Percentiles rank a stretch among this genome's conserved stretches.
phyloP scores from a whole-genome alignment of 2,113 vertebrate species.

The Camelus dromedarius region DNA sequence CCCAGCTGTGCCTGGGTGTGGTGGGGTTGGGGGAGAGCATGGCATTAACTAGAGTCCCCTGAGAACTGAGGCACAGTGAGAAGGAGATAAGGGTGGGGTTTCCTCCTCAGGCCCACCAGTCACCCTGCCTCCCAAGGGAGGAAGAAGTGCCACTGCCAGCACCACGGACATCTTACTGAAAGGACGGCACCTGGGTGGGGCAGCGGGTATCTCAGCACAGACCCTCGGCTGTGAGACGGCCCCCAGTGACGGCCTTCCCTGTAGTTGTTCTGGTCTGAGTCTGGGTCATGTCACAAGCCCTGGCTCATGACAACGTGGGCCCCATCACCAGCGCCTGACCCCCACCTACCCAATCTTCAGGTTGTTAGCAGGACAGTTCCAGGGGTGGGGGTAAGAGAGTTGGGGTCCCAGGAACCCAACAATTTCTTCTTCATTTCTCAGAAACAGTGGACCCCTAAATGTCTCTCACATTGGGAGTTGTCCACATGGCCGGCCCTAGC shows the following conservation, averaged over 20 bases:
- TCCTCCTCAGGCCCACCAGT: neutral
- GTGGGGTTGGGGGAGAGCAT: neutral
- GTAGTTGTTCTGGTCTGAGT: neutral
- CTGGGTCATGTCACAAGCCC: neutral
- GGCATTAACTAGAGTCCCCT: slow-evolving; percentile 33
- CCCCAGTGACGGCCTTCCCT: neutral
- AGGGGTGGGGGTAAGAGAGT: neutral
- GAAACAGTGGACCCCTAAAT: neutral
- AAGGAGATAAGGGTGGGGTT: neutral
- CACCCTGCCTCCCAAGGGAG: neutral
- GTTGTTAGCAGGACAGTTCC: slow-evolving; percentile 15
- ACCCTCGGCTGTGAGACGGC: neutral
- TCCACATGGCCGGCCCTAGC: neutral
- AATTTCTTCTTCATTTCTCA: slow-evolving; percentile 25
- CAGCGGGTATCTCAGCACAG: neutral
- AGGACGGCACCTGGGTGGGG: neutral
- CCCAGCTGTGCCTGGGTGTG: neutral
- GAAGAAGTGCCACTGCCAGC: neutral
- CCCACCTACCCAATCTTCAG: neutral
- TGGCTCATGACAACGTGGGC: neutral
- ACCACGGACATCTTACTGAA: neutral
- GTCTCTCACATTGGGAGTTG: slow-evolving; percentile 44
- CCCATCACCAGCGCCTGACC: neutral
- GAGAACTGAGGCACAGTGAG: slow-evolving; percentile 54
- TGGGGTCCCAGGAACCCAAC: neutral